A percentile compares a stretch with the other conserved stretches of the same genome.
Evolutionary conservation across 2,888 invertebrate genomes (phyloP).

Genomic region (Clanis bilineata): DNA sequence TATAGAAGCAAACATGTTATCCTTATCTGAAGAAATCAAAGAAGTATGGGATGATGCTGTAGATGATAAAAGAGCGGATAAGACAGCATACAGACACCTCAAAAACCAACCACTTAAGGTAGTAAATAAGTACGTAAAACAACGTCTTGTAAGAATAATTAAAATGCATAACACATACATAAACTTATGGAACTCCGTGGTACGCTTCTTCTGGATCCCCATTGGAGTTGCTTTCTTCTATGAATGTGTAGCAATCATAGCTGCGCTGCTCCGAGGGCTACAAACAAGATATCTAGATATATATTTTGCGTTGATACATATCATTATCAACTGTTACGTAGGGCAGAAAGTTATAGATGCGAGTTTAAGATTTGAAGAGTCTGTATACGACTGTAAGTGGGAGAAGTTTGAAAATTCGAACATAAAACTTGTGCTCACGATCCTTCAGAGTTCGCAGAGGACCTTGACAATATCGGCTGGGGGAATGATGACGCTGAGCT

Average conservation of each 20-base stretch:
- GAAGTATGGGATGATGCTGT: conserved; percentile 49
- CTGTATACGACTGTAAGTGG: conserved; percentile 61
- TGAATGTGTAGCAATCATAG: conserved; percentile 47
- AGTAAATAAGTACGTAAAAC: too few species aligned
- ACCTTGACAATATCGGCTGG: conserved; percentile 55
- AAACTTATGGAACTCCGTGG: too few species aligned
- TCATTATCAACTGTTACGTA: conserved; percentile 44
- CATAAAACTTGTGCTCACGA: conserved; percentile 51
- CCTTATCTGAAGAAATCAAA: conserved; percentile 48
- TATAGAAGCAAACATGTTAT: conserved; percentile 53
- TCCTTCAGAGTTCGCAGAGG: conserved; percentile 56
- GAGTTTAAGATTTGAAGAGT: conserved; percentile 41
- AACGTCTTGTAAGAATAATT: too few species aligned
- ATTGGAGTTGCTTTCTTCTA: too few species aligned
- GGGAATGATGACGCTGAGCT: conserved; percentile 48
- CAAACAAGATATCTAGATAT: conserved; percentile 53
- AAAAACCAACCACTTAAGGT: too few species aligned
- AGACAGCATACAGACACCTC: too few species aligned
- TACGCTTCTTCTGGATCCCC: conserved; percentile 40
- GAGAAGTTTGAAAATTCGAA: conserved; percentile 55
- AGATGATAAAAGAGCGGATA: conserved; percentile 14
- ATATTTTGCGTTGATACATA: conserved; percentile 48
- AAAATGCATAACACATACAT: too few species aligned
- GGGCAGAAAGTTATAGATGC: conserved; percentile 61
- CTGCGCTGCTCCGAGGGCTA: conserved; percentile 54